These are phyloP conservation scores for Drosophila melanosoma DNA, from an alignment of 2,888 invertebrate genomes.

Conservation along the genomic window DNA sequence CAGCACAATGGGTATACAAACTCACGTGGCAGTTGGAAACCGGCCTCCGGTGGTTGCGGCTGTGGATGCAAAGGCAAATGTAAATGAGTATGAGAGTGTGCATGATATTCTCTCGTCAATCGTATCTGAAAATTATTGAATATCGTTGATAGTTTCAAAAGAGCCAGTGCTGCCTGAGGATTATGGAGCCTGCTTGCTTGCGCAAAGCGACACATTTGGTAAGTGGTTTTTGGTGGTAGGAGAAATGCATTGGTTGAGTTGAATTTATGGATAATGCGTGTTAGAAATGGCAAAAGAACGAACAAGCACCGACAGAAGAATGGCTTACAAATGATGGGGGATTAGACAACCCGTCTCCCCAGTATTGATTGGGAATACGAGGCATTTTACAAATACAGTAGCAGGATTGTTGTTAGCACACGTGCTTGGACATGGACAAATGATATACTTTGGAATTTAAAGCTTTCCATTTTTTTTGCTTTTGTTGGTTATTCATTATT, in stretches of 20 bases:
- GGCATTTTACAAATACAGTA: conserved; percentile 5
- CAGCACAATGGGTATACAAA: conserved; percentile 83
- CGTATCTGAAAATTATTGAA: conserved; percentile 89
- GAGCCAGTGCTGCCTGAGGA: conserved; percentile 73
- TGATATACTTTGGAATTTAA: conserved; percentile 24
- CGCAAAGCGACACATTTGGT: conserved; percentile 55
- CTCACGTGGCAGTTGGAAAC: conserved; percentile 87
- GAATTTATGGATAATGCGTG: conserved; percentile 57
- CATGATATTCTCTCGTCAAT: conserved; percentile 97
- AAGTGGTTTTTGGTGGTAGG: conserved; percentile 41
- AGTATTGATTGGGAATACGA: conserved; percentile 32
- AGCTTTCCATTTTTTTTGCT: not conserved
- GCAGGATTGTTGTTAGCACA: conserved; percentile 46
- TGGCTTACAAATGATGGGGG: conserved; percentile 42
- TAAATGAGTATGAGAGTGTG: conserved; percentile 96
- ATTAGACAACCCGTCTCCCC: conserved; percentile 38
- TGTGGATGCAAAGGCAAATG: conserved; percentile 95
- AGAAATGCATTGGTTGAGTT: conserved; percentile 37
- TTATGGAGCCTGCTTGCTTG: conserved; percentile 54
- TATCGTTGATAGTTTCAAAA: conserved; percentile 83
- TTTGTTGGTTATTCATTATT: conserved; percentile 47
- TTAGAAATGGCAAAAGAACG: conserved; percentile 50
- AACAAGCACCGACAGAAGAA: conserved; percentile 52
- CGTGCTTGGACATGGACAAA: conserved; percentile 60
- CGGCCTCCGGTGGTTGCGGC: conserved; percentile 89